These are phyloP conservation scores for Betta splendens DNA, from an alignment of 2,797 vertebrate genomes.

Conservation along the genomic window DNA sequence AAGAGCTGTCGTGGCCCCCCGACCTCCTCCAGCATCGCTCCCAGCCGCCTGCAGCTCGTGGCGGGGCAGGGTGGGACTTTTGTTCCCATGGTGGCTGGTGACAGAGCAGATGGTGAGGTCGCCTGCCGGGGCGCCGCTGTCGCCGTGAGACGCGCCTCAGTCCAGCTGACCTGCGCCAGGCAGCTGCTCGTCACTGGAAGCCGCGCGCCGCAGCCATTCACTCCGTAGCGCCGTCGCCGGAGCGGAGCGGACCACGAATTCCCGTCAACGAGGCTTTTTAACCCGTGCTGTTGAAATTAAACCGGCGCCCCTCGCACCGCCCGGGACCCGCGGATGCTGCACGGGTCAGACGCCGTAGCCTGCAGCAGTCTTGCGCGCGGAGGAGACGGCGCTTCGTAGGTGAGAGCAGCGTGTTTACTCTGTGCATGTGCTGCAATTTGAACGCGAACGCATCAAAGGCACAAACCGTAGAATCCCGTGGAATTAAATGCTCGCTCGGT, in stretches of 20 bases:
- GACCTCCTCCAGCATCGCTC: conserved; percentile 2
- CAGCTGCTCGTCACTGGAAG: conserved; percentile 65
- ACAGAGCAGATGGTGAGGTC: conserved; percentile 74
- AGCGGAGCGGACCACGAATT: conserved; percentile 16
- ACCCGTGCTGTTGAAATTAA: too few relatives aligned
- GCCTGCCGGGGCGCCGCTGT: conserved; percentile 52
- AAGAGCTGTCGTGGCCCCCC: conserved; percentile 3
- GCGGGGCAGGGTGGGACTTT: conserved; percentile 58
- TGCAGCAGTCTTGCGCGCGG: conserved; percentile 48
- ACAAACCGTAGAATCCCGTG: too few relatives aligned
- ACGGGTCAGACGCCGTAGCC: conserved; percentile 54
- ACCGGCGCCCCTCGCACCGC: conserved; percentile 27
- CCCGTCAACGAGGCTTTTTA: not conserved
- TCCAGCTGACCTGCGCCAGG: conserved; percentile 72
- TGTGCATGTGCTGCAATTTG: conserved; percentile 36
- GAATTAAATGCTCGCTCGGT: not conserved
- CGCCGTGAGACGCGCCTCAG: conserved; percentile 57
- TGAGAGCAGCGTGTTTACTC: conserved; percentile 57
- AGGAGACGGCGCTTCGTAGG: conserved; percentile 59
- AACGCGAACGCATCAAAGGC: too few relatives aligned
- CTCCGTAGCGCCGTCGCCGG: conserved; percentile 17
- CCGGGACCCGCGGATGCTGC: conserved; percentile 56
- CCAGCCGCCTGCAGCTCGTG: conserved; percentile 24
- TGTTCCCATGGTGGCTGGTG: conserved; percentile 57
- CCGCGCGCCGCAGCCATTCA: conserved; percentile 52